These are phyloP conservation scores for Melinaea marsaeus DNA, from an alignment of 2,888 invertebrate species.

Conservation along the genomic window DNA sequence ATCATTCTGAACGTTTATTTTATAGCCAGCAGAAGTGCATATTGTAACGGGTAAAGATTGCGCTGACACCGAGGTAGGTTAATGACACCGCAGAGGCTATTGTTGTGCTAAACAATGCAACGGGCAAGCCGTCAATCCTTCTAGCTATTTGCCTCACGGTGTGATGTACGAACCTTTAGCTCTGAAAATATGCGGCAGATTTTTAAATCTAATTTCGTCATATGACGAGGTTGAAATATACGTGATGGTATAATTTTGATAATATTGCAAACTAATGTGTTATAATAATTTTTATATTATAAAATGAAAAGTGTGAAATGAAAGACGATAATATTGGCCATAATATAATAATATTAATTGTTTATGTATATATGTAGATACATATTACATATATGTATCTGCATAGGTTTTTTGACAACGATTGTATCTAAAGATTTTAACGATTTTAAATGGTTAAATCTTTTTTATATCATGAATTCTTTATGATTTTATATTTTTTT, in stretches of 20 bases:
- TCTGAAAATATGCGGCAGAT: conserved; percentile 49
- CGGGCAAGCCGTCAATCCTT: conserved; percentile 64
- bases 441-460: too few species aligned
- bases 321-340: too few species aligned
- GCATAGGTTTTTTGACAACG: too few species aligned
- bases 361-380: too few species aligned
- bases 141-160: conserved; percentile 65
- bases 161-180: conserved; percentile 62
- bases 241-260: neutral
- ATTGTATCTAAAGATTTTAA: too few species aligned
- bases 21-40: conserved; percentile 22
- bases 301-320: too few species aligned
- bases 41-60: conserved; percentile 36
- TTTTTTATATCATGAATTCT: too few species aligned
- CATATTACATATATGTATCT: too few species aligned
- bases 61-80: conserved; percentile 68
- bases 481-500: too few species aligned
- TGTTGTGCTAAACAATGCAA: conserved; percentile 75
- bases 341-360: too few species aligned
- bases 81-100: conserved; percentile 75
- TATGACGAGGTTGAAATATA: neutral
- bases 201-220: conserved; percentile 41
- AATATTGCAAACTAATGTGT: too few species aligned
- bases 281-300: too few species aligned
- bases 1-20: conserved; percentile 8